Evolutionary conservation across 2,113 vertebrate species (phyloP), one percentile per base, ranked within the genome.

Genomic region (Rhinolophus ferrumequinum): DNA sequence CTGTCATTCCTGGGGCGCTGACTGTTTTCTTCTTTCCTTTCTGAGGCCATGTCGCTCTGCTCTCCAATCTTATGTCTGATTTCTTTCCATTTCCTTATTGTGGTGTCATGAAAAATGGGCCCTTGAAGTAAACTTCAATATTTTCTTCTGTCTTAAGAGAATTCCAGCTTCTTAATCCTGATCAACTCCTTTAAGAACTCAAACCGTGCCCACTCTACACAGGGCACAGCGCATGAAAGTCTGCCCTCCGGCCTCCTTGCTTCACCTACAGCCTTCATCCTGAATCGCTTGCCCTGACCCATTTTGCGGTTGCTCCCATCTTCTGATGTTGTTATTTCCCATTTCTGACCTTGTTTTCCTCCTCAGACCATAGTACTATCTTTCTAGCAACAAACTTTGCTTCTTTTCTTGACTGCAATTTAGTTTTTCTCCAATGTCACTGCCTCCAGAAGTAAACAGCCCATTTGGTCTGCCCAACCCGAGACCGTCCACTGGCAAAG

Each of bases 321-420:
- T 85, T 92, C 73, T 92, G 69, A 70, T 38, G 22, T 26, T 80
- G 26, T 60, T 77, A 33, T 67, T 95, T 94, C 58, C 4, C 26
- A 44, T 67, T 87, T 62, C n/a, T 87, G 72, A 84, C 56, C 33
- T 77, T 38, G 30, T 38, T 35, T 60, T 12, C 54, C 50, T 24
- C 83, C 24, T 33, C 1, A 19, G 75, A 60, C 47, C 24, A 84
- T 16, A 38, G 33, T 16, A 44, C 60, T 81, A 14, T 64, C 38
- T 86, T 91, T 77, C 14, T 3, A 92, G 84, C 54, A 87, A 41
- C 8, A 69, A 38, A 38, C 14, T 67, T 70, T 35, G 16, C 28
- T 87, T 33, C 16, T 94, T 88, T 94, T n/a, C 35, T n/a, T 92
- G 7, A 70, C 13, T 62, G 1, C 62, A 28, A 64, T 69, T 79